phyloP scores from a whole-genome alignment of 1,140 invertebrate genomes.

The Drosophila micromelanica region DNA sequence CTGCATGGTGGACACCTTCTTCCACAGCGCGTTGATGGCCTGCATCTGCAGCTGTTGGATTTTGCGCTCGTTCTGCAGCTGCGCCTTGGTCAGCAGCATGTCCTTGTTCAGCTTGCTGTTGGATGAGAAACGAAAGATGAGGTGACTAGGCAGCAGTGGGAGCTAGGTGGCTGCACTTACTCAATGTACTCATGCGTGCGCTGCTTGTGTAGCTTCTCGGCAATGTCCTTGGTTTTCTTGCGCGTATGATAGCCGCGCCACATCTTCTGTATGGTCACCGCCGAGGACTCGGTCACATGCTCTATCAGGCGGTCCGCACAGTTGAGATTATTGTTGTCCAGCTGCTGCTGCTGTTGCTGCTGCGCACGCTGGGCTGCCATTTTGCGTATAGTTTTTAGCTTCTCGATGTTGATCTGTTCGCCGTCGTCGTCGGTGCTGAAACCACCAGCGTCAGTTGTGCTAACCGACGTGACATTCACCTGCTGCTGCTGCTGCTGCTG shows the following conservation, averaged over 20 bases:
- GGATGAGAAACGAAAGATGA: neutral
- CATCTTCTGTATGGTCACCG: constrained; percentile 93
- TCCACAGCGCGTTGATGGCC: constrained; percentile 95
- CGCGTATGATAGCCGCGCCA: constrained; percentile 94
- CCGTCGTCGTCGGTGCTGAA: constrained; percentile 80
- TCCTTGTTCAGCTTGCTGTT: constrained; percentile 90
- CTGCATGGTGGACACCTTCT: constrained; percentile 91
- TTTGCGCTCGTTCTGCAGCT: constrained; percentile 93
- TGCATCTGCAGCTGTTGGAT: constrained; percentile 95
- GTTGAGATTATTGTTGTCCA: constrained; percentile 54
- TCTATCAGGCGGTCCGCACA: constrained; percentile 66
- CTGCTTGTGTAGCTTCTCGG: constrained; percentile 91
- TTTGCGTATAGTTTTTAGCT: constrained; percentile 83
- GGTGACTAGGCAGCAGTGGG: neutral
- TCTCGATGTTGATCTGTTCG: constrained; percentile 84
- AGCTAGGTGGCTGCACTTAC: constrained; percentile 85
- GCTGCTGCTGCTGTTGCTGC: constrained; percentile 58
- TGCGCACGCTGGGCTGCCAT: constrained; percentile 83
- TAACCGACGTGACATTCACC: neutral
- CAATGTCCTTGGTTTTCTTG: constrained; percentile 90
- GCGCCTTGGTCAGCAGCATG: constrained; percentile 92
- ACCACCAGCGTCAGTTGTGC: constrained; percentile 47
- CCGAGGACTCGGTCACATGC: constrained; percentile 85
- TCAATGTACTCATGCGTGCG: constrained; percentile 94
- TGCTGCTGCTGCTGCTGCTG: constrained; percentile 4